Evolutionary conservation across 2,113 vertebrate genomes (phyloP), one percentile per base, ranked within the genome.

Genomic region (Hipposideros armiger): DNA sequence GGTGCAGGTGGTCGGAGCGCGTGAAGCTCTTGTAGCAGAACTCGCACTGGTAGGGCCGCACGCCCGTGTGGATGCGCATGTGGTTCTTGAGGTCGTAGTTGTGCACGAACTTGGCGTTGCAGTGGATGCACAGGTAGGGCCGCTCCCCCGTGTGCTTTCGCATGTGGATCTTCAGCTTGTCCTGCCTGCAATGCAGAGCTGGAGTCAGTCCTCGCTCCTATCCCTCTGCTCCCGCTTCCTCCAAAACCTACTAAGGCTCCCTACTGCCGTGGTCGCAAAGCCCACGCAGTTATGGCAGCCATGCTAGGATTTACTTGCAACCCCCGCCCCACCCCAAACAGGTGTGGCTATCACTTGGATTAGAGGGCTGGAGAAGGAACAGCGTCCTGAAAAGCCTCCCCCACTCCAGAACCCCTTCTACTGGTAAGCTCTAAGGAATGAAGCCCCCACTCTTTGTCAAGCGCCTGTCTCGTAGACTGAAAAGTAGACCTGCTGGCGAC

Each of bases 21-120:
- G 99, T 99, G 98, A 99, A 99, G 95, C 99, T 99, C 97, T 99
- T 99, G 99, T 99, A 99, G 99, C 99, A 99, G 98, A 99, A 99
- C 98, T 99, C 99, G 7, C 99, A 99, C 98, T 99, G 99, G 98
- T 99, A 99, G 22, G 99, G 99, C 54, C 99, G 99, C 93, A 99
- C 98, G 7, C 99, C 99, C 0, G 99, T 99, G 98, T 99, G 99
- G 98, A 99, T 99, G 86, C 99, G 99, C 98, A 99, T 99, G 98
- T 99, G 99, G 98, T 99, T 99, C 98, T 99, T 99, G 97, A 99
- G 99, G 99, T 99, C 99, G 22, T 99, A 99, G 98, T 99, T 99
- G 98, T 99, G 99, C 96, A 99, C 99, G 5, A 99, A 99, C 95
- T 99, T 99, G 97, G 99, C 99, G 50, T 99, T 99, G 99, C 99